These are phyloP conservation scores for Creontiades dilutus DNA, from an alignment of 2,888 invertebrate species.

Conservation along the genomic window DNA sequence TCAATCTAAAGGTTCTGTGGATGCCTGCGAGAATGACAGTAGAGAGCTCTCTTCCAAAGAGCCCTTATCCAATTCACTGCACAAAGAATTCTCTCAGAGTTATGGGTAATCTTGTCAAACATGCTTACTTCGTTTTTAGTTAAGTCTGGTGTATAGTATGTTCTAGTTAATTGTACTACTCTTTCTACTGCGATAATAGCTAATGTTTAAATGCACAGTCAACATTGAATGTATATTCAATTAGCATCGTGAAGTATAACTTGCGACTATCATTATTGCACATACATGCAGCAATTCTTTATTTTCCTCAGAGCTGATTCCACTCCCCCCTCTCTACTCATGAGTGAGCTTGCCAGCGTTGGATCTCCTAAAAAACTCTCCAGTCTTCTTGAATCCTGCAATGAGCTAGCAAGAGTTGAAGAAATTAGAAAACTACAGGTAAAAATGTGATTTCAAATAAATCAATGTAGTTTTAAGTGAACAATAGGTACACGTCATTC, in stretches of 20 bases:
- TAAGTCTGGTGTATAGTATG: background rate
- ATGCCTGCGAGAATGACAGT: conserved; percentile 74
- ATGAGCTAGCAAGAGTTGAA: conserved; percentile 77
- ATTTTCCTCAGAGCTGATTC: conserved; percentile 77
- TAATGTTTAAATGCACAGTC: background rate
- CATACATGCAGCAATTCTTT: background rate
- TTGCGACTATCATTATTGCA: background rate
- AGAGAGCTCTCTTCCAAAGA: conserved; percentile 74
- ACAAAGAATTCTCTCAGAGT: conserved; percentile 76
- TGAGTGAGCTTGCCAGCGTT: conserved; percentile 77
- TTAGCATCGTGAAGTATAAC: background rate
- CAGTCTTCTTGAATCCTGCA: conserved; percentile 77
- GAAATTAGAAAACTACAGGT: conserved; percentile 77
- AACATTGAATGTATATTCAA: no score
- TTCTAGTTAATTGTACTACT: background rate
- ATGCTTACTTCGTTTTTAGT: background rate
- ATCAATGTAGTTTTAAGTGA: no score
- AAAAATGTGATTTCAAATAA: background rate
- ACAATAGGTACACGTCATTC: no score
- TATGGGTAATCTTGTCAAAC: conserved; percentile 75
- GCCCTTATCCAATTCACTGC: conserved; percentile 72
- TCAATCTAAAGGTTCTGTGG: conserved; percentile 73
- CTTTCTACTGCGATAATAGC: background rate
- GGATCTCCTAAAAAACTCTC: conserved; percentile 77
- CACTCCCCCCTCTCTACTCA: conserved; percentile 77